Evolutionary conservation across 2,113 vertebrate species (phyloP).

Genomic region (Chaetorhynchus papuensis): DNA sequence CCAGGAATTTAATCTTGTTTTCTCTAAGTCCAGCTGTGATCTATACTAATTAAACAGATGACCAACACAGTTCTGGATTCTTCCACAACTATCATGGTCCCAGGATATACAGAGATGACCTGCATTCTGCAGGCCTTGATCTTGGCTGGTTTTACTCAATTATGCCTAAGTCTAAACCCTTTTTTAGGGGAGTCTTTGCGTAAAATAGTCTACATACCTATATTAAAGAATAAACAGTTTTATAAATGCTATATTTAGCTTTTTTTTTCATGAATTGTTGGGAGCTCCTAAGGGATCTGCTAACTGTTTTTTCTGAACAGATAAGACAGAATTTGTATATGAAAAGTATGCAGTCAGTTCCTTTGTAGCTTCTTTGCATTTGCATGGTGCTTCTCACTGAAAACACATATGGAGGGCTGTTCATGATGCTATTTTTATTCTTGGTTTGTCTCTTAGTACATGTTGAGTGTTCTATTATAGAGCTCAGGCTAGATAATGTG

Average conservation of each 20-base stretch:
- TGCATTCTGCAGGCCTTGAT: background rate
- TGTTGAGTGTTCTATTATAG: background rate
- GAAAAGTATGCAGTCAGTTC: background rate
- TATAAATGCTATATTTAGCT: background rate
- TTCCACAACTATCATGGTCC: background rate
- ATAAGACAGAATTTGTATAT: background rate
- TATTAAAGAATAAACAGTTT: background rate
- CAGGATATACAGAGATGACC: background rate
- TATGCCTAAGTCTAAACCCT: background rate
- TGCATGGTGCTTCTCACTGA: background rate
- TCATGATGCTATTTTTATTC: background rate
- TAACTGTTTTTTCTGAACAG: background rate
- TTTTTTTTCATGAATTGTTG: background rate
- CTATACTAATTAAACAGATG: background rate
- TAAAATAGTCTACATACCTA: background rate
- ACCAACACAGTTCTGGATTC: fast-evolving
- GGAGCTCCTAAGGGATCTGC: background rate
- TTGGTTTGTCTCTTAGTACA: background rate
- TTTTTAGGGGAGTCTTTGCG: background rate
- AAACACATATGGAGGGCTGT: background rate
- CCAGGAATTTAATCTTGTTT: background rate
- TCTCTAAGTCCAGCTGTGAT: background rate
- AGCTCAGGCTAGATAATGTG: background rate
- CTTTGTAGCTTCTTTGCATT: background rate
- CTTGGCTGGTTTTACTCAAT: background rate